Evolutionary conservation across 2,888 invertebrate species (phyloP), one percentile per base, ranked within the genome.

Genomic region (Geophilus truncorum): DNA sequence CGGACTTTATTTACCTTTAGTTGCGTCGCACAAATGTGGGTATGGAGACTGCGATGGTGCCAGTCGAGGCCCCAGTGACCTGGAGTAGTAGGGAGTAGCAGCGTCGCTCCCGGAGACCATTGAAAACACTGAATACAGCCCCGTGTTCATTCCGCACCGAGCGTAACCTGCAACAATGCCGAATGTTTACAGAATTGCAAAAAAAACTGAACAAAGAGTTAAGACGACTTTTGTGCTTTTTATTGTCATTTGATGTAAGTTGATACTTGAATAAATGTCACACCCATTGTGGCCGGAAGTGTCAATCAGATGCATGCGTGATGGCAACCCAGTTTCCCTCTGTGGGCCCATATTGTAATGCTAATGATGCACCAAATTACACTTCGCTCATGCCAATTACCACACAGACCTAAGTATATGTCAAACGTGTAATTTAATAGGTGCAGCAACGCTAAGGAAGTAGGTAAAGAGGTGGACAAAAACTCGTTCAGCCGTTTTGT

Each of bases 1-100:
- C n/a, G n/a, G n/a, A n/a, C n/a, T n/a, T n/a, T n/a, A 76, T 9
- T 23, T 78, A 78, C 78, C 40, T 78, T 78, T 78, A 1, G 78
- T 21, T 7, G 25, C 36, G 12, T 78, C 36, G 40, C 78, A 78
- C 23, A 36, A 23, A 45, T 78, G 78, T 25, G 25, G 70, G 15
- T 70, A 70, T 15, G 70, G 70, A 70, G 70, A 25, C 70, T 70
- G 70, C 70, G 70, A 70, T 7, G 57, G n/a, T 10, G 51, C 18
- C 51, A 51, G 18, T 18, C 51, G 51, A 51, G 51, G 51, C 21
- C 21, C 51, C 70, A 70, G 28, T 0, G 70, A 70, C 12, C 70
- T 25, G 12, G 70, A n/a, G 15, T 70, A 70, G 12, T 70, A 70
- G 9, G 70, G 70, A 10, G 70, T 25, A 28, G 70, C 40, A 1